Percentiles rank a stretch among this genome's conserved stretches.
Conservation (phyloP, 2,113 vertebrate genomes). For the Neotragus moschatus region DNA sequence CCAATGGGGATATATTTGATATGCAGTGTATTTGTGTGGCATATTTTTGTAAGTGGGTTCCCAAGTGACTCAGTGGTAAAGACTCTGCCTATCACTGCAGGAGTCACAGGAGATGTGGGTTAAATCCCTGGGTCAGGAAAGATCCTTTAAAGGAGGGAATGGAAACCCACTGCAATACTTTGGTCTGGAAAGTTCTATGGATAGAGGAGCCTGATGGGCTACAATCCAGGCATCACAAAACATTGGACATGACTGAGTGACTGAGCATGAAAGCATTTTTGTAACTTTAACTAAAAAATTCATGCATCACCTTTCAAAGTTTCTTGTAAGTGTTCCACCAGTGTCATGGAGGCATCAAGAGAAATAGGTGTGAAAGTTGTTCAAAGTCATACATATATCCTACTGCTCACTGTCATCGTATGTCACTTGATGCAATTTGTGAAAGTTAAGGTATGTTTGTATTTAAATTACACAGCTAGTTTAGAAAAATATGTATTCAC, state of each 20-base stretch:
- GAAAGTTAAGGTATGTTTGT: background rate
- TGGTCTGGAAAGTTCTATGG: background rate
- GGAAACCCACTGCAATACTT: background rate
- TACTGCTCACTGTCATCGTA: background rate
- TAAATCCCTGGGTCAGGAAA: background rate
- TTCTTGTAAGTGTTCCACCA: background rate
- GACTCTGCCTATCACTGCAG: background rate
- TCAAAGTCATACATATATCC: background rate
- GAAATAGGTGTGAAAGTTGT: background rate
- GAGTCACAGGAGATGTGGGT: background rate
- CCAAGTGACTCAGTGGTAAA: background rate
- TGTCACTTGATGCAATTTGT: background rate
- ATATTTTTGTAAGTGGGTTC: background rate
- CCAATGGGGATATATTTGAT: background rate
- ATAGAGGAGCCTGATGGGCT: background rate
- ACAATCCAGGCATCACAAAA: background rate
- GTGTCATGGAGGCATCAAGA: background rate
- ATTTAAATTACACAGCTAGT: background rate
- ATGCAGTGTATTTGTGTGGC: background rate
- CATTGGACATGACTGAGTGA: background rate
- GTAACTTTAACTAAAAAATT: background rate
- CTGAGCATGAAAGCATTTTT: background rate
- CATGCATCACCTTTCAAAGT: background rate
- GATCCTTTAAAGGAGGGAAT: background rate
- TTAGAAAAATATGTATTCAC: background rate